These are phyloP conservation scores for Axis porcinus DNA, from an alignment of 2,113 vertebrate species.

Conservation along the genomic window DNA sequence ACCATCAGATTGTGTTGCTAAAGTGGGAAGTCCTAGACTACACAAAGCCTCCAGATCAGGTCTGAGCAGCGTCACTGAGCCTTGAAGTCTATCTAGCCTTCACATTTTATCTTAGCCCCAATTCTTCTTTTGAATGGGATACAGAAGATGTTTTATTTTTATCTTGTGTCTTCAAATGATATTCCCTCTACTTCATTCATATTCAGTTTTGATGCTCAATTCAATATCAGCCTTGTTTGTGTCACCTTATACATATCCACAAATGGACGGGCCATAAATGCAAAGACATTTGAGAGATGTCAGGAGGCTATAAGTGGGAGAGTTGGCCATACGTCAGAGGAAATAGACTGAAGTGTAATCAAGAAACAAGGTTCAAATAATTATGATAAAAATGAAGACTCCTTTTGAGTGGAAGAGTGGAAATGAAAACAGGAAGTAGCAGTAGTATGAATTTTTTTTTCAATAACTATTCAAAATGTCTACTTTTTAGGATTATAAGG, in stretches of 20 bases:
- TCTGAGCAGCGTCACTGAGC: not conserved
- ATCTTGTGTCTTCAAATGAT: not conserved
- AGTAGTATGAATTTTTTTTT: not conserved
- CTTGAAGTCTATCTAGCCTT: not conserved
- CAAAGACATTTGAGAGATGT: not conserved
- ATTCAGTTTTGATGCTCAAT: not conserved
- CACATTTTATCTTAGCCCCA: not conserved
- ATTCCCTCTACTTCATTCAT: not conserved
- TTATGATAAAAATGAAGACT: not conserved
- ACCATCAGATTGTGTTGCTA: not conserved
- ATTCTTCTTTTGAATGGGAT: not conserved
- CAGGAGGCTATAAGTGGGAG: not conserved
- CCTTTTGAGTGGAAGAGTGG: not conserved
- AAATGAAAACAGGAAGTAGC: not conserved
- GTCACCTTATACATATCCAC: not conserved
- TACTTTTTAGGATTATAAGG: not conserved
- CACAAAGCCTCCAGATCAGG: not conserved
- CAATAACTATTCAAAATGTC: not conserved
- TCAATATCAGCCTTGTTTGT: not conserved
- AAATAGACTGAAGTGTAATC: not conserved
- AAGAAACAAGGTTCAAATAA: not conserved
- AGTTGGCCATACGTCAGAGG: not conserved
- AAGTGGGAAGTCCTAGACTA: accelerated
- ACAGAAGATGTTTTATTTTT: not conserved
- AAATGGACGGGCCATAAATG: not conserved